Percentiles rank a stretch among this genome's conserved stretches.
These are phyloP conservation scores for Leptinotarsa texana DNA, from an alignment of 1,140 invertebrate species.

Conservation along the genomic window DNA sequence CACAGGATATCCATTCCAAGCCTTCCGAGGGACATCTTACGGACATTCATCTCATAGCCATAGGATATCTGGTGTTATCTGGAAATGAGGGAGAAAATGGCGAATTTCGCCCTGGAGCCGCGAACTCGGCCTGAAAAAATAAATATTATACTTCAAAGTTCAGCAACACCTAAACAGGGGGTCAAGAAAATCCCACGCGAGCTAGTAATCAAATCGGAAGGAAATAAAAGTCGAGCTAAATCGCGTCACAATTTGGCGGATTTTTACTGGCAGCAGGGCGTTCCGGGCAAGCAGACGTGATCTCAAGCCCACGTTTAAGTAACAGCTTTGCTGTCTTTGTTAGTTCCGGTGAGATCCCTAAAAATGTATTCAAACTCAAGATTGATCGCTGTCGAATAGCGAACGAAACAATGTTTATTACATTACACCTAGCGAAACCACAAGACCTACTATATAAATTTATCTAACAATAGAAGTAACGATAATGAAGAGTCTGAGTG, in stretches of 20 bases:
- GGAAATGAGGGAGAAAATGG: too few species aligned
- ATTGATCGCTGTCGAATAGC: background rate
- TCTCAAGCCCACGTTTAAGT: background rate
- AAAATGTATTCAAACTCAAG: background rate
- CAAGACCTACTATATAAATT: slow-evolving; percentile 55
- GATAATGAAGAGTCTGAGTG: slow-evolving; percentile 37
- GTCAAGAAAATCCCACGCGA: background rate
- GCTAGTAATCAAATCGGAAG: background rate
- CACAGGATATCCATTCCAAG: too few species aligned
- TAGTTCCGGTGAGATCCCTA: slow-evolving; percentile 1
- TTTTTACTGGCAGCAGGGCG: background rate
- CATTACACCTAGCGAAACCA: slow-evolving; percentile 53
- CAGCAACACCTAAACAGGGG: too few species aligned
- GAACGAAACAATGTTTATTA: slow-evolving; percentile 15
- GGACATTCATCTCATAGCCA: too few species aligned
- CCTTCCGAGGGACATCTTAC: too few species aligned
- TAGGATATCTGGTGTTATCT: too few species aligned
- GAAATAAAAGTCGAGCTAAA: background rate
- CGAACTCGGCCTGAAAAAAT: too few species aligned
- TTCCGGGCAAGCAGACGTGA: background rate
- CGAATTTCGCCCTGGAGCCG: too few species aligned
- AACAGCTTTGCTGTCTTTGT: background rate
- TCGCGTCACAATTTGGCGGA: background rate
- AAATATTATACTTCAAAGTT: too few species aligned
- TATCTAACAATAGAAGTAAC: slow-evolving; percentile 52